Conservation (phyloP, 1,140 invertebrate genomes). For the Muscidifurax raptorellus region DNA sequence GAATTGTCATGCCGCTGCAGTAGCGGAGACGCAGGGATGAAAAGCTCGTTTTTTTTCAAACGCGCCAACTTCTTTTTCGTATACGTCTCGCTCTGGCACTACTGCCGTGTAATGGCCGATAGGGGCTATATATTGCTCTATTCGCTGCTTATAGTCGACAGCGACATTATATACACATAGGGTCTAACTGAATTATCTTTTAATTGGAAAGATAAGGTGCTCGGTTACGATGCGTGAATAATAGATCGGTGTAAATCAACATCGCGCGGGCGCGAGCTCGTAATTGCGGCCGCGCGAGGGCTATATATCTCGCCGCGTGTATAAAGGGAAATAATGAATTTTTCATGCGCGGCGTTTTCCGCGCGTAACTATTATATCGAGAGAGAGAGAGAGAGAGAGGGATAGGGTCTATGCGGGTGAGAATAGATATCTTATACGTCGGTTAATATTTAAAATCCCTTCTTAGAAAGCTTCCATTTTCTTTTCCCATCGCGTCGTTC, state of each 20-base stretch:
- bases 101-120: too few species aligned
- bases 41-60: background rate
- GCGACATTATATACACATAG: background rate
- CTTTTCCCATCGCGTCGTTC: too few species aligned
- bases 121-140: background rate
- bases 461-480: too few species aligned
- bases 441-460: too few species aligned
- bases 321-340: background rate
- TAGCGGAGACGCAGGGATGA: background rate
- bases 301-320: background rate
- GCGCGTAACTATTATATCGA: too few species aligned
- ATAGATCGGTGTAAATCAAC: slow-evolving; percentile 26
- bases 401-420: too few species aligned
- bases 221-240: slow-evolving; percentile 20
- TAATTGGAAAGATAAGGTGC: slow-evolving; percentile 33
- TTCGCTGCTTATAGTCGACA: background rate
- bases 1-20: background rate
- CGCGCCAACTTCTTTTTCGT: background rate
- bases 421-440: too few species aligned
- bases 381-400: too few species aligned
- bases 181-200: slow-evolving; percentile 35
- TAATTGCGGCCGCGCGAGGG: background rate
- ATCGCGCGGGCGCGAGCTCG: background rate
- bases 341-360: background rate
- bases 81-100: background rate